Base-by-base conservation (phyloP, 2,888 invertebrate species). In the Melipona bicolor region DNA sequence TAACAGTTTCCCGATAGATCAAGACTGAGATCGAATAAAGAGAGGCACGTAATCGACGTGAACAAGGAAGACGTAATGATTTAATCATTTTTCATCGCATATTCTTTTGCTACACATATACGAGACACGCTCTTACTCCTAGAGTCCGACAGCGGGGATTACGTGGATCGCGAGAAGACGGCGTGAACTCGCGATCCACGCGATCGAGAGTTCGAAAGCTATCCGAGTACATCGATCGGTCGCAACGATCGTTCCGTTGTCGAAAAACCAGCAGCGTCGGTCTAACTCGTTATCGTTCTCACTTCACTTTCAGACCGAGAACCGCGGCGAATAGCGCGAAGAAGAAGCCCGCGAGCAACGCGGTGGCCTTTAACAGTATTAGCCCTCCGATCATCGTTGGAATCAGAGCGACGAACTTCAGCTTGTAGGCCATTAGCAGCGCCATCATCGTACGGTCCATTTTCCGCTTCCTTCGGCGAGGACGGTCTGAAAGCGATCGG, bases 271-370 rank as follows among this genome's bases (percentile, higher is more conserved):
- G 88, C 80, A 85, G 81, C 83, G 74, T 87, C 65, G 73, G 61
- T 65, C 79, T 70, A 65, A 77, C 75, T 70, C 67, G 70, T 61
- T n/a, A 2, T 43, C 43, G 24, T 13, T 32, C 36, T 68, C 36
- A 90, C 36, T 80, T 90, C 27, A 84, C 72, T 84, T 94, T 97
- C 84, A 97, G 95, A 77, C 97, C 97, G 96, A 98, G 97, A 6
- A 97, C 97, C 2, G 98, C 97, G 73, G 97, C 97, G 91, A 98
- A 98, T 21, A 98, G 95, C 0, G 98, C 97, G 93, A 98, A 98
- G 95, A 98, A 98, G 95, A 98, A 98, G 86, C 98, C 98, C 32
- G 97, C 98, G 81, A 98, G 94, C 27, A 97, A 97, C 0, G 98
- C 97, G 0, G 97, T 97, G 83, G 97, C 97, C 6, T 97, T 96